phyloP scores from a whole-genome alignment of 2,797 vertebrate species.

The Fistularia tabacaria region DNA sequence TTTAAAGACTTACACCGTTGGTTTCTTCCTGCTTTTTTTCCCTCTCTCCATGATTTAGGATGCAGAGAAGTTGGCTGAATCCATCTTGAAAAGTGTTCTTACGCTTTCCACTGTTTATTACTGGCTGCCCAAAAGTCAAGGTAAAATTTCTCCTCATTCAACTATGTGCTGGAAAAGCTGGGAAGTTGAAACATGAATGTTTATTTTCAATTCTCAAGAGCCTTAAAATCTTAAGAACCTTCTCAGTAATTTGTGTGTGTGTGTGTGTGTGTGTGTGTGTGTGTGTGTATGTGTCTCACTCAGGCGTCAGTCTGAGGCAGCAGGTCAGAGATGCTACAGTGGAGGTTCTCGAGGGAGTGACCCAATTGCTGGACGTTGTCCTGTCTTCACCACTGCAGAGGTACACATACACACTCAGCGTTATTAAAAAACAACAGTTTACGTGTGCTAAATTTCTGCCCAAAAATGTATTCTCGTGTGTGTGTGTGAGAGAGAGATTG shows the following conservation, averaged over 20 bases:
- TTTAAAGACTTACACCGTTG: no score
- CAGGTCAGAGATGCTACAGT: slow-evolving; percentile 79
- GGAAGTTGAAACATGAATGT: background rate
- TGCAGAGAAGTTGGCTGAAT: slow-evolving; percentile 74
- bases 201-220: no score
- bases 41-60: slow-evolving; percentile 65
- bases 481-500: no score
- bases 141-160: slow-evolving; percentile 56
- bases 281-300: background rate
- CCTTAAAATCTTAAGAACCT: no score
- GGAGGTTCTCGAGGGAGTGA: slow-evolving; percentile 81
- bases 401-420: slow-evolving; percentile 54
- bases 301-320: slow-evolving; percentile 82
- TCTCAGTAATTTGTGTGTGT: background rate
- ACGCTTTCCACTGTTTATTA: slow-evolving; percentile 80
- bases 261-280: background rate
- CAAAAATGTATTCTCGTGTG: no score
- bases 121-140: slow-evolving; percentile 88
- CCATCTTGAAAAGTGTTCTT: slow-evolving; percentile 74
- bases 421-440: no score
- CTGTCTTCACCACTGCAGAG: slow-evolving; percentile 76
- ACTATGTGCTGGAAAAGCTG: background rate
- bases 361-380: slow-evolving; percentile 82
- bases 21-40: background rate
- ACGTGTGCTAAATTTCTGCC: no score